Evolutionary conservation across 2,888 invertebrate genomes (phyloP).

Genomic region (Dusona sp.): DNA sequence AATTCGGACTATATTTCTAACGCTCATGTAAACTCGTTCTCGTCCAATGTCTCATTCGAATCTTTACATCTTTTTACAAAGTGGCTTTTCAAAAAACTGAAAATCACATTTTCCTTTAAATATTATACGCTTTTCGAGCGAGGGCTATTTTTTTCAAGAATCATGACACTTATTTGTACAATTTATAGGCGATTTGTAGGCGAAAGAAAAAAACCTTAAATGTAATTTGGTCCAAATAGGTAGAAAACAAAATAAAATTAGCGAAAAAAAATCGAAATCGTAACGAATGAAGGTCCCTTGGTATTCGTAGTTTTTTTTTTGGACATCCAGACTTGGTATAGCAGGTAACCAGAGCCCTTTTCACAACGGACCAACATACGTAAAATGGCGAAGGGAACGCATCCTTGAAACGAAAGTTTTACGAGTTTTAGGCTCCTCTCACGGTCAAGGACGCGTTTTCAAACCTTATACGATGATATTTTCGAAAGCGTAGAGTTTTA

Average conservation of each 20-base stretch:
- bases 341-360: conserved; percentile 63
- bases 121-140: too few relatives aligned
- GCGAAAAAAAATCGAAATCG: neutral
- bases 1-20: neutral
- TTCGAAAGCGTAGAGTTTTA: conserved; percentile 9
- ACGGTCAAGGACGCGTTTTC: conserved; percentile 43
- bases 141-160: neutral
- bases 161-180: neutral
- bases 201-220: neutral
- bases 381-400: conserved; percentile 57
- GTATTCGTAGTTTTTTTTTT: neutral
- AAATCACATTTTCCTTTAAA: neutral
- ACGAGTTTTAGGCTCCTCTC: conserved; percentile 37
- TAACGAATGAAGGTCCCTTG: neutral
- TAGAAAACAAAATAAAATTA: neutral
- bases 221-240: neutral
- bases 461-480: conserved; percentile 4
- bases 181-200: neutral
- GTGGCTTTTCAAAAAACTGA: neutral
- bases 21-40: neutral
- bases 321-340: neutral
- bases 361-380: conserved; percentile 32
- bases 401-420: conserved; percentile 57
- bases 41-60: neutral
- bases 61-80: neutral